A percentile compares a stretch with the other conserved stretches of the same genome.
Evolutionary conservation across 2,113 vertebrate species (phyloP).

Genomic region (Rallus limicola): DNA sequence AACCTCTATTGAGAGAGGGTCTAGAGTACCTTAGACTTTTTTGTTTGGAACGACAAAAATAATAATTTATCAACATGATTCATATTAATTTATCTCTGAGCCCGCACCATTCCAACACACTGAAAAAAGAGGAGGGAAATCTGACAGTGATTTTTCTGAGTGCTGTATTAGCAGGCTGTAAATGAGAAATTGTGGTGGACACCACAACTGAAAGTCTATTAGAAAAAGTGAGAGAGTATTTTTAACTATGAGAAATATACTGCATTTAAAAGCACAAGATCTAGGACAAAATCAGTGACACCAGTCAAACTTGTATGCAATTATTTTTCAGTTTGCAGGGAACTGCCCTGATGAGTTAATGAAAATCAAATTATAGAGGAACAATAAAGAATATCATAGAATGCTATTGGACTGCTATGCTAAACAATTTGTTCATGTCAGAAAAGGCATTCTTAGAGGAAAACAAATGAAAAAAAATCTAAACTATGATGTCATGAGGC

Average conservation of each 20-base stretch:
- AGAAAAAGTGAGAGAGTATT: background rate
- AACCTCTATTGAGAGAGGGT: background rate
- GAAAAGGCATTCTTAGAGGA: background rate
- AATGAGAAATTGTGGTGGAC: background rate
- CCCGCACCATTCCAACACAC: background rate
- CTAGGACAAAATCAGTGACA: background rate
- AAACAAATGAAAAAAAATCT: background rate
- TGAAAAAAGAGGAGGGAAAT: background rate
- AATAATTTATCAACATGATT: slow-evolving; percentile 18
- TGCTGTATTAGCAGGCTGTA: background rate
- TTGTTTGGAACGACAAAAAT: slow-evolving; percentile 4
- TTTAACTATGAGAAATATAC: background rate
- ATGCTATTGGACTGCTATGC: background rate
- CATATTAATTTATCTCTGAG: background rate
- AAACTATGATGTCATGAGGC: background rate
- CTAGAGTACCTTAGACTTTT: slow-evolving; percentile 10
- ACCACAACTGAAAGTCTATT: background rate
- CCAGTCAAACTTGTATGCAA: background rate
- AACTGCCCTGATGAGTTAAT: background rate
- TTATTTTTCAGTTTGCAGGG: background rate
- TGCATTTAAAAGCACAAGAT: background rate
- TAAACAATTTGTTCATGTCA: background rate
- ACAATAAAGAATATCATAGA: background rate
- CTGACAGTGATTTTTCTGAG: background rate
- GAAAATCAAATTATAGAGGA: background rate